A percentile compares a stretch with the other conserved stretches of the same genome.
phyloP scores from a whole-genome alignment of 2,113 vertebrate species.

The Channa argus region DNA sequence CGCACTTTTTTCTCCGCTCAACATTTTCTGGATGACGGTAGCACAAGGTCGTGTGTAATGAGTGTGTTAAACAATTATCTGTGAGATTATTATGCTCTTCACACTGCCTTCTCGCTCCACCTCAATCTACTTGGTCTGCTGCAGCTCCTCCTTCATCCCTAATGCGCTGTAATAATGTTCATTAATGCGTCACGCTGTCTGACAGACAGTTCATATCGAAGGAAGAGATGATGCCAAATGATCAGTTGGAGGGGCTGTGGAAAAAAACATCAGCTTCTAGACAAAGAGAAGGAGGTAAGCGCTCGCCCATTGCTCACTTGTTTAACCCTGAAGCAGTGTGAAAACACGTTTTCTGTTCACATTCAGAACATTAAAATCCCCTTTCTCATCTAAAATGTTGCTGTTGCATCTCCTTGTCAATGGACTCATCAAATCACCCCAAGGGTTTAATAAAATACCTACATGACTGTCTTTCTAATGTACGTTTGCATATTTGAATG shows the following conservation, averaged over 20 bases:
- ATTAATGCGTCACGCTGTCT: constrained; percentile 56
- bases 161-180: constrained; percentile 71
- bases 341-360: constrained; percentile 18
- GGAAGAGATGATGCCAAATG: constrained; percentile 17
- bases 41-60: constrained; percentile 72
- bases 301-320: constrained; percentile 5
- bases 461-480: constrained; percentile 14
- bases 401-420: background rate
- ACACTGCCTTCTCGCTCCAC: constrained; percentile 56
- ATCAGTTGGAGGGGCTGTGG: background rate
- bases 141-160: constrained; percentile 63
- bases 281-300: constrained; percentile 6
- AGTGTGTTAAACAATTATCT: constrained; percentile 73
- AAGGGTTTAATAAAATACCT: constrained; percentile 22
- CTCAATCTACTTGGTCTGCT: constrained; percentile 57
- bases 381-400: background rate
- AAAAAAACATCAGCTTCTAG: background rate
- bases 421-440: background rate
- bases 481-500: constrained; percentile 26
- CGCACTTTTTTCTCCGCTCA: background rate
- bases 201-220: constrained; percentile 52
- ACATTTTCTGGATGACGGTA: constrained; percentile 31
- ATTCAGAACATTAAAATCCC: background rate
- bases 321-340: background rate
- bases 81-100: constrained; percentile 67